Evolutionary conservation across 2,797 vertebrate genomes (phyloP).

Genomic region (Danio tinwini): DNA sequence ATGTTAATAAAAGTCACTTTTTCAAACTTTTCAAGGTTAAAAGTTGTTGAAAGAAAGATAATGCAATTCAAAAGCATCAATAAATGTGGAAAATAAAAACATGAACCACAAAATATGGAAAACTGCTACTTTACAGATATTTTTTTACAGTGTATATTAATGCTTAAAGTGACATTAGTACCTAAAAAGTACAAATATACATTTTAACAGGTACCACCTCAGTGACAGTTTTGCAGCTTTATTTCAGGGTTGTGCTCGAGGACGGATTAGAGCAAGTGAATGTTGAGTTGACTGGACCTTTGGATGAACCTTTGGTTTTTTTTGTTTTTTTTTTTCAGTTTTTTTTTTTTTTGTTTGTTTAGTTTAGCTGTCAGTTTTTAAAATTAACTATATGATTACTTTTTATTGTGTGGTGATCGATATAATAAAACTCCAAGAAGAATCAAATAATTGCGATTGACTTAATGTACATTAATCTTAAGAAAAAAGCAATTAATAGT

Average conservation of each 20-base stretch:
- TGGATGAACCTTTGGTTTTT: slow-evolving; percentile 30
- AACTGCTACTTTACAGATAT: too few relatives aligned
- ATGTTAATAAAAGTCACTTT: too few relatives aligned
- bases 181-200: too few relatives aligned
- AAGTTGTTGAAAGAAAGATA: too few relatives aligned
- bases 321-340: slow-evolving; percentile 19
- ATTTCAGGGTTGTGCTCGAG: slow-evolving; percentile 2
- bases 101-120: too few relatives aligned
- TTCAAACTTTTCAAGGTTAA: too few relatives aligned
- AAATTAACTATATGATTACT: neutral
- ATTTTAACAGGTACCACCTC: too few relatives aligned
- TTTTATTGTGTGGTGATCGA: neutral
- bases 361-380: neutral
- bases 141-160: too few relatives aligned
- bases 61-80: too few relatives aligned
- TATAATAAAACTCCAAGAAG: neutral
- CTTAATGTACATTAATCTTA: slow-evolving; percentile 2
- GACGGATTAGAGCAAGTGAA: slow-evolving; percentile 11
- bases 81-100: too few relatives aligned
- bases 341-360: neutral
- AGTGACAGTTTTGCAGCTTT: too few relatives aligned
- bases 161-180: too few relatives aligned
- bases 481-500: neutral
- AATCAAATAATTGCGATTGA: neutral
- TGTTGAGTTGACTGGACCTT: slow-evolving; percentile 33